Base-by-base conservation (phyloP, 2,113 vertebrate genomes). In the Chauna torquata region DNA sequence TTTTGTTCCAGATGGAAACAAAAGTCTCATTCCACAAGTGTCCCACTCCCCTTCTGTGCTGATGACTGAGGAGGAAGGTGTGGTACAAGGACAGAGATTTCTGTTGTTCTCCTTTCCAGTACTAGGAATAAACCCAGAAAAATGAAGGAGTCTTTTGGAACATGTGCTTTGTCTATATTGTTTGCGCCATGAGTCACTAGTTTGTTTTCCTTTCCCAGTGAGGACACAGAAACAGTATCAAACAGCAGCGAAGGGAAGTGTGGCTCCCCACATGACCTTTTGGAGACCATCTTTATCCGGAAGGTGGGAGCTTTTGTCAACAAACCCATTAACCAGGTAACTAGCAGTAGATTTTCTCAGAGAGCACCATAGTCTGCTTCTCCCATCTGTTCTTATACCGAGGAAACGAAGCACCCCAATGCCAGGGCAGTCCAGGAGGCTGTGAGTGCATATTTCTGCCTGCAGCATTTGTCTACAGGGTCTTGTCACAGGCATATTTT, bases 221-320 rank as follows among this genome's bases (percentile, higher is more conserved):
- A 99, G 85, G 99, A 99, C 44, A 97, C 98, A 6, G 99, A 99
- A 74, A 98, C 98, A 2, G 97, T 99, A 34, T 98, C 98, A 8
- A 98, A 98, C 93, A 99, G 98, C 86, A 98, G 98, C 0, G 99
- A 99, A 11, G 98, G 98, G 64, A 98, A 98, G 85, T 98, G 98
- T 17, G 89, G 75, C 22, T 99, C 99, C 71, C 99, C 99, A 25
- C 98, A 98, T 0, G 98, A 99, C 84, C 97, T 98, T 15, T 50
- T 99, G 75, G 99, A 99, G 85, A 98, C 98, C 54, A 98, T 99
- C 3, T 99, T 99, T 96, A 98, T 99, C 12, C 98, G 99, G 95
- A 99, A 99, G 97, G 99, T 99, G 40, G 99, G 99, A 88, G 99
- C 99, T 55, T 99, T 99, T 92, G 99, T 99, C 96, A 99, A 99